Evolutionary conservation across 92 coral and sea anemone species (phyloP), one percentile per base, ranked within the genome.

Genomic region (Ricordea florida): DNA sequence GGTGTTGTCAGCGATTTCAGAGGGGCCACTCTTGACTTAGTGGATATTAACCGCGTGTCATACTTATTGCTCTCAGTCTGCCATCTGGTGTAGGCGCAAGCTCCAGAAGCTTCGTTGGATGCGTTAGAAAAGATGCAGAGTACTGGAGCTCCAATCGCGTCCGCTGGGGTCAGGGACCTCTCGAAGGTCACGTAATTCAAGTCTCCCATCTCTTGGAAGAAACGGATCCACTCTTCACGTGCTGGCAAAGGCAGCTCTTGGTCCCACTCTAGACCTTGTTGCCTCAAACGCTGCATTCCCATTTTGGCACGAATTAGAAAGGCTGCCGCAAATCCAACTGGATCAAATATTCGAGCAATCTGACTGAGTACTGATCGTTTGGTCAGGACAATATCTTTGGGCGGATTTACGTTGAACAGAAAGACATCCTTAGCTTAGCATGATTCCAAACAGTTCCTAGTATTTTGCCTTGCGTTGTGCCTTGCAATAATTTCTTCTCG

Each of bases 1-100:
- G 85, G 87, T 35, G 81, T 87, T 17, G 92, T 81, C 34, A 87
- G 71, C 61, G 69, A 65, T 68, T 81, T 87, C 27, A 87, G 50
- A n/a, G 87, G 92, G 55, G 87, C 81, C 18, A 87, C 87, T 87
- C 92, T 67, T 5, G 88, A 76, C 49, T 66, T 87, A 7, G 92
- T 81, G 9, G 90, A 69, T 22, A 78, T 56, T 33, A 76, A 84
- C 42, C 58, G 59, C 10, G 44, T 69, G 13, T 46, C 75, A 28
- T 23, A 84, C 32, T 59, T 49, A 22, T 64, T 51, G 51, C 73
- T 36, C 38, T 8, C 18, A 5, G 38, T 11, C 22, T 37, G 46
- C 77, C 78, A 68, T 44, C 70, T 58, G 29, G 51, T 4, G 44
- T 68, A 68, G 10, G 76, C 76, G 34, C 46, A 68, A 14, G 43